These are phyloP conservation scores for Vesta saturnalis DNA, from an alignment of 2,888 invertebrate species.

Conservation along the genomic window DNA sequence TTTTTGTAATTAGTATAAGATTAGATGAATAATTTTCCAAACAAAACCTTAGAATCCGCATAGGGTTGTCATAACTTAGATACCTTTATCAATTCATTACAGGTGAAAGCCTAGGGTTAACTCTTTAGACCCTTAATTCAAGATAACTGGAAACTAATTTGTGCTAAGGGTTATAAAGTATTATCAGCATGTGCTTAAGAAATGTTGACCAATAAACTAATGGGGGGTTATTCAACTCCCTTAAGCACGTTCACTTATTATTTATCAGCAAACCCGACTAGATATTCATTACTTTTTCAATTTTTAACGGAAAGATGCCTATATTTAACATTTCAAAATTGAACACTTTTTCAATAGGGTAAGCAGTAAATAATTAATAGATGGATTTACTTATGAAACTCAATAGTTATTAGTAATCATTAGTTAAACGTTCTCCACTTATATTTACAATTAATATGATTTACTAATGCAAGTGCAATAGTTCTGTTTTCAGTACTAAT, in stretches of 20 bases:
- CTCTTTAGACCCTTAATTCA: neutral
- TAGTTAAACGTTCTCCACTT: neutral
- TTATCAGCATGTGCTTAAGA: slow-evolving; percentile 1
- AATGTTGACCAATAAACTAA: slow-evolving; percentile 1
- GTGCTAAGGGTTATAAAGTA: neutral
- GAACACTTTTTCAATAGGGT: too few species aligned
- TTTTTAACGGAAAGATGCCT: too few species aligned
- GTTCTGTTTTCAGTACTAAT: slow-evolving; percentile 8
- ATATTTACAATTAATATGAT: neutral
- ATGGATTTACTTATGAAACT: too few species aligned
- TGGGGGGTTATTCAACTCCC: neutral
- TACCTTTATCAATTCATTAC: neutral
- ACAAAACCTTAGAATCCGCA: neutral
- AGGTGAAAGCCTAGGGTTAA: slow-evolving; percentile 1
- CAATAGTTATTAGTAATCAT: neutral
- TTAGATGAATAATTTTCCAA: neutral
- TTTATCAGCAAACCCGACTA: too few species aligned
- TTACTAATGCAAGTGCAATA: neutral
- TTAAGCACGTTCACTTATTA: neutral
- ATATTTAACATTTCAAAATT: too few species aligned
- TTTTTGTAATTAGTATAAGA: too few species aligned
- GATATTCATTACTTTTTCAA: too few species aligned
- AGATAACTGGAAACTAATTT: slow-evolving; percentile 1
- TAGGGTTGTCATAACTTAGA: neutral
- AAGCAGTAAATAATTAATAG: too few species aligned